Base-by-base conservation (phyloP, 2,888 invertebrate genomes). In the Polylopha cassiicola region DNA sequence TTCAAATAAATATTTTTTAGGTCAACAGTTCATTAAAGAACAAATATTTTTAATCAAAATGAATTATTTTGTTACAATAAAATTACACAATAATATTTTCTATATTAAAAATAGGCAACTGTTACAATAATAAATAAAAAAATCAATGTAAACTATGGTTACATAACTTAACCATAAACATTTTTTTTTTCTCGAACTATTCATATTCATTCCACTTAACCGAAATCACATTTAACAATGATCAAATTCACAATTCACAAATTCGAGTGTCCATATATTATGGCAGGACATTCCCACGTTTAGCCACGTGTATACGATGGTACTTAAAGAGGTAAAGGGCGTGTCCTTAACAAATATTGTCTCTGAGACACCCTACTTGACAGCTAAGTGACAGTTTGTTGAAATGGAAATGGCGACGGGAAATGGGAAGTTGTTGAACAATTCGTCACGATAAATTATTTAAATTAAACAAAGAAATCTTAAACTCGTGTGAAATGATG, bases 261-360 rank as follows among this genome's bases (percentile, higher is more conserved):
- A 44, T 17, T 43, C 38, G 33, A 43, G 37, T 43, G 44, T 38
- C 31, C 27, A 31, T 34, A 38, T 42, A 41, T 37, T 45, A 38
- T 45, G 37, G 41, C 31, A 39, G 21, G 17, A 26, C 23, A 36
- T 48, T 48, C 48, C 46, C 48, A 48, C 48, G 48, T 38, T 42
- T 47, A 44, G 47, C 37, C 48, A 48, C 46, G 48, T 48, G 48
- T 46, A 38, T 31, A 36, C 31, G 28, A 47, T 39, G 41, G 43
- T 41, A 39, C 43, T 48, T 39, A 21, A 30, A 42, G 28, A 36
- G 29, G 45, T 20, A 21, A 37, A 17, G 37, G 23, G 29, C 16
- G 20, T 15, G 41, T 47, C 39, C 46, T 43, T 37, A 31, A 43
- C 49, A 50, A 50, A 50, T 50, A 50, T 50, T 50, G 50, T 48